Percentiles rank a stretch among this genome's conserved stretches.
phyloP scores from a whole-genome alignment of 2,797 vertebrate genomes.

The Poeciliopsis presidionis region DNA sequence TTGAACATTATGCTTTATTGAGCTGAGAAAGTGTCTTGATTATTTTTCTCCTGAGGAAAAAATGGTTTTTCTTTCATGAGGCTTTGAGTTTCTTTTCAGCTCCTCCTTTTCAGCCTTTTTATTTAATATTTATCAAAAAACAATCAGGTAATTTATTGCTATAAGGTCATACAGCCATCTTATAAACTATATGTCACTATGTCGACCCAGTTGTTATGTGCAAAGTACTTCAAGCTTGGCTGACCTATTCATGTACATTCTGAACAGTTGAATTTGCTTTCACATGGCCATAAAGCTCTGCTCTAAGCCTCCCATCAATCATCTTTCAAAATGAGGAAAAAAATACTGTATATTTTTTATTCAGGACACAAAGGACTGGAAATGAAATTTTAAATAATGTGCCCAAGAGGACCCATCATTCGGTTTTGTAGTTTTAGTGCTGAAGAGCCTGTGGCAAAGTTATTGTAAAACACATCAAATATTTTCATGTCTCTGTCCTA shows the following conservation, averaged over 20 bases:
- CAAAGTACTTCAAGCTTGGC: constrained; percentile 25
- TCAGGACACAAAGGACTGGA: constrained; percentile 47
- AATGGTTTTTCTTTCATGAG: too few species aligned
- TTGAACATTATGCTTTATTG: too few species aligned
- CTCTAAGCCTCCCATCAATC: constrained; percentile 51
- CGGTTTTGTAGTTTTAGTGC: constrained; percentile 45
- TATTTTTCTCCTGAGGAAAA: too few species aligned
- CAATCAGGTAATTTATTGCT: not conserved
- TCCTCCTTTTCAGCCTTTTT: not conserved
- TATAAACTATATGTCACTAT: constrained; percentile 20
- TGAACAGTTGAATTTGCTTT: constrained; percentile 26
- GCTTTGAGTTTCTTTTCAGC: too few species aligned
- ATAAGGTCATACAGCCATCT: constrained; percentile 15
- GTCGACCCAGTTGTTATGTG: constrained; percentile 8
- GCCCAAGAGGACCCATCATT: constrained; percentile 58
- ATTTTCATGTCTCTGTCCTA: constrained; percentile 65
- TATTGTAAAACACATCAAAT: constrained; percentile 63
- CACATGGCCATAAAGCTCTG: constrained; percentile 23
- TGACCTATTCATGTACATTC: constrained; percentile 23
- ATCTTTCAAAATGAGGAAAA: constrained; percentile 36
- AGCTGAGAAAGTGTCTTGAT: too few species aligned
- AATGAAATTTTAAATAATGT: constrained; percentile 56
- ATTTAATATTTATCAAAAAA: not conserved
- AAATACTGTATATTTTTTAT: constrained; percentile 26
- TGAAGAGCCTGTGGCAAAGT: constrained; percentile 60